Evolutionary conservation across 2,113 vertebrate genomes (phyloP).

Genomic region (Passer domesticus): DNA sequence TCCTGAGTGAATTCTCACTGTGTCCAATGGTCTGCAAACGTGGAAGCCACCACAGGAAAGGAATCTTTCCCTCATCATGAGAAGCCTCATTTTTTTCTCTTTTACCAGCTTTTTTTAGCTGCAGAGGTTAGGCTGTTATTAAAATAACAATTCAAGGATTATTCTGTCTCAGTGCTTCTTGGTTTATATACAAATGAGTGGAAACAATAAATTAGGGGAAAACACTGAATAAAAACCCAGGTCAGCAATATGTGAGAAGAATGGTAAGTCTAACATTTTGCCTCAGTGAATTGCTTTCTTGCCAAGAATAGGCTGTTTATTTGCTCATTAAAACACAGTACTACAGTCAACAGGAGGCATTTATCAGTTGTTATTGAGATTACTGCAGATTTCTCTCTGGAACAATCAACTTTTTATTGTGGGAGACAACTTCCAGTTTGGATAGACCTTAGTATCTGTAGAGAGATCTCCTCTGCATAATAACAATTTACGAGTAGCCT

Average conservation of each 20-base stretch:
- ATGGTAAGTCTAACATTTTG: background rate
- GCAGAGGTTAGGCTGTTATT: background rate
- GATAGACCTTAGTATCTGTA: background rate
- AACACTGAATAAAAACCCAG: background rate
- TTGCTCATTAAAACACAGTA: constrained; percentile 79
- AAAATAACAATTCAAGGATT: background rate
- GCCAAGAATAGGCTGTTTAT: constrained; percentile 79
- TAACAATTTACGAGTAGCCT: background rate
- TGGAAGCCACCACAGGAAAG: background rate
- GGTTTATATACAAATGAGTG: background rate
- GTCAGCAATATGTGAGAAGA: background rate
- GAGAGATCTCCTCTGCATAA: background rate
- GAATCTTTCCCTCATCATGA: background rate
- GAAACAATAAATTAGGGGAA: background rate
- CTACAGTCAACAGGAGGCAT: constrained; percentile 74
- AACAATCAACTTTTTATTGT: background rate
- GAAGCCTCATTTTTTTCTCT: background rate
- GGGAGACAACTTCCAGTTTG: background rate
- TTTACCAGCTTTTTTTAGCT: background rate
- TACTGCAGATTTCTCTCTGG: background rate
- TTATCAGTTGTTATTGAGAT: constrained; percentile 72
- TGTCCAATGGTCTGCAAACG: background rate
- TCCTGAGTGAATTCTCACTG: background rate
- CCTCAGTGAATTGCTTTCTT: constrained; percentile 69
- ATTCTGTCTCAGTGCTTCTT: background rate